phyloP scores from a whole-genome alignment of 2,888 invertebrate genomes.

The Lasioglossum zephyrum region DNA sequence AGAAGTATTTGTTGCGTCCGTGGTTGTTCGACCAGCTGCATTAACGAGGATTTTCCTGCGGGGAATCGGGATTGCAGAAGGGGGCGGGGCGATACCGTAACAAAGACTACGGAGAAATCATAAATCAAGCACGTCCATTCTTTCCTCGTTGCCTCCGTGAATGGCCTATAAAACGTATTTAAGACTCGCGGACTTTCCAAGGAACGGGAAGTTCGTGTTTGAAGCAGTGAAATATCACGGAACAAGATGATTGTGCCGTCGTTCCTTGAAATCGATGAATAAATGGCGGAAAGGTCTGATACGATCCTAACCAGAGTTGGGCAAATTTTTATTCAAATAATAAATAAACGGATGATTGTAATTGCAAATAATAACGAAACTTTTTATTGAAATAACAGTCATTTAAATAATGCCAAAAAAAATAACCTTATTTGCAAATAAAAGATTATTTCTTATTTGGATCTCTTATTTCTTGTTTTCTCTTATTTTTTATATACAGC shows the following conservation, averaged over 20 bases:
- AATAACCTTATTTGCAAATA: too few relatives aligned
- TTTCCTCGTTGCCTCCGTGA: conserved; percentile 31
- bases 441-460: too few relatives aligned
- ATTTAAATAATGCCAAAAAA: too few relatives aligned
- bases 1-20: background rate
- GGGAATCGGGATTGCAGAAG: background rate
- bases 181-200: conserved; percentile 44
- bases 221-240: conserved; percentile 35
- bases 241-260: conserved; percentile 35
- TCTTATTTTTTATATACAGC: too few relatives aligned
- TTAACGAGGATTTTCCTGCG: conserved; percentile 24
- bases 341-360: too few relatives aligned
- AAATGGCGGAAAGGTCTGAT: conserved; percentile 18
- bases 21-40: background rate
- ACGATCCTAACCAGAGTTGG: too few relatives aligned
- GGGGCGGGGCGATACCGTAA: conserved; percentile 13
- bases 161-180: conserved; percentile 47
- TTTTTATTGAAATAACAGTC: too few relatives aligned
- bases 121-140: conserved; percentile 52
- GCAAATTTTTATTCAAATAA: too few relatives aligned
- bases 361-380: too few relatives aligned
- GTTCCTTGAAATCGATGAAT: conserved; percentile 11
- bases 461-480: too few relatives aligned
- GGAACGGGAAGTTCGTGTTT: conserved; percentile 38
- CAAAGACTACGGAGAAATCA: conserved; percentile 40